phyloP scores from a whole-genome alignment of 37 sponge, comb jelly and placozoan genomes.

The Aphrocallistes beatrix region DNA sequence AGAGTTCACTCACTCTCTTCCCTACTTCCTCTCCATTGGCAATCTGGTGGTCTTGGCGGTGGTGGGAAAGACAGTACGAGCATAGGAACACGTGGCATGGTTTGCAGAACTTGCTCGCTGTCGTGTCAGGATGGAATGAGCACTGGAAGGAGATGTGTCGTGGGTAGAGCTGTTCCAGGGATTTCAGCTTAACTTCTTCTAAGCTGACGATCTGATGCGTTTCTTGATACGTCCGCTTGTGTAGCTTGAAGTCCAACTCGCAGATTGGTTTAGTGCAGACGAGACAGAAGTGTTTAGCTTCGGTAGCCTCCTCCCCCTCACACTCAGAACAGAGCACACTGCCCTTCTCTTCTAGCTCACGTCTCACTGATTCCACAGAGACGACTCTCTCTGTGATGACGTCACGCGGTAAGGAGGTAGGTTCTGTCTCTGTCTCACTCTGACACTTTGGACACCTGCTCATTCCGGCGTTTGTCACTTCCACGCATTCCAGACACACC shows the following conservation, averaged over 20 bases:
- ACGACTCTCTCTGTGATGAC: neutral
- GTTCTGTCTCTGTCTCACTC: neutral
- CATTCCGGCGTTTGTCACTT: neutral
- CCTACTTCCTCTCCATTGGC: neutral
- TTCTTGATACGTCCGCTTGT: neutral
- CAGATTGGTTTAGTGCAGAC: neutral
- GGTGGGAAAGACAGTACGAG: neutral
- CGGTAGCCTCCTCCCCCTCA: neutral
- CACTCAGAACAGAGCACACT: neutral
- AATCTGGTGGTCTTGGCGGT: neutral
- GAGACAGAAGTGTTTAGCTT: neutral
- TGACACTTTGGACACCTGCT: constrained; percentile 14
- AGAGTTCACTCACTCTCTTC: neutral
- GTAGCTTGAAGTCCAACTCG: neutral
- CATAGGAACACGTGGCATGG: neutral
- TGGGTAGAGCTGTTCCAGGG: neutral
- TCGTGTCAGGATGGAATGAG: neutral
- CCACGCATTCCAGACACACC: neutral
- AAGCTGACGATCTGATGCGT: neutral
- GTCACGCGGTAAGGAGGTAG: neutral
- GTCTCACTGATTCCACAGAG: neutral
- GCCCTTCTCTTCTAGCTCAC: neutral
- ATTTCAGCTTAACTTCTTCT: neutral
- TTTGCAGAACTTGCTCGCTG: neutral
- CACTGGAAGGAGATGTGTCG: neutral